These are phyloP conservation scores for Xylophagus ater DNA, from an alignment of 2,888 invertebrate species.

Conservation along the genomic window DNA sequence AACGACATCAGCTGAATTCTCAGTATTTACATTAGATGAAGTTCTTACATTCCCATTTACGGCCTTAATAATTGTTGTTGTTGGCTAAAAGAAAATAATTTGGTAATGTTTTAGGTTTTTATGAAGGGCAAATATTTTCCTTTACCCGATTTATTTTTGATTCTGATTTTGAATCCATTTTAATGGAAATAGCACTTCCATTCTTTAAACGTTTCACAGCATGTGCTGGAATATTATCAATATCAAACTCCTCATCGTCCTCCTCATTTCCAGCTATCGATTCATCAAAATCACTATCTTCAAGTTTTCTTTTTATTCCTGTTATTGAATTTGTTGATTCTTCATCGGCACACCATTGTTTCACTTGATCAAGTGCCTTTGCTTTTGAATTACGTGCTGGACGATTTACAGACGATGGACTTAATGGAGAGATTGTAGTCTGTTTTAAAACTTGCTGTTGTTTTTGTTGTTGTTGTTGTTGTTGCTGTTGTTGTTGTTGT, in stretches of 20 bases:
- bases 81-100: slow-evolving; percentile 3
- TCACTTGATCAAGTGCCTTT: slow-evolving; percentile 70
- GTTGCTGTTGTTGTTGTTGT: slow-evolving; percentile 20
- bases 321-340: slow-evolving; percentile 29
- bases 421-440: slow-evolving; percentile 38
- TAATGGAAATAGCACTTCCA: slow-evolving; percentile 28
- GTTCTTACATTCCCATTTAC: slow-evolving; percentile 29
- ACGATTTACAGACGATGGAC: slow-evolving; percentile 20
- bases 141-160: slow-evolving; percentile 18
- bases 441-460: slow-evolving; percentile 38
- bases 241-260: slow-evolving; percentile 50
- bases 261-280: slow-evolving; percentile 35
- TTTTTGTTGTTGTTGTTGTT: slow-evolving; percentile 14
- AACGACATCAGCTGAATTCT: slow-evolving; percentile 34
- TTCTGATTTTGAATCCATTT: slow-evolving; percentile 32
- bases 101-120: no score
- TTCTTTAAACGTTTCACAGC: slow-evolving; percentile 42
- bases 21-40: slow-evolving; percentile 39
- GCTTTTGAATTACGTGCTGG: slow-evolving; percentile 66
- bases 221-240: slow-evolving; percentile 41
- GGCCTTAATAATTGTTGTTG: slow-evolving; percentile 18
- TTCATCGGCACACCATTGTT: slow-evolving; percentile 68
- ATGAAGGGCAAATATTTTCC: not conserved
- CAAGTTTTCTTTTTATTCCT: slow-evolving; percentile 38
- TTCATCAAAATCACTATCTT: slow-evolving; percentile 43